Conservation (phyloP, 2,888 invertebrate genomes). For the Acronicta psi region DNA sequence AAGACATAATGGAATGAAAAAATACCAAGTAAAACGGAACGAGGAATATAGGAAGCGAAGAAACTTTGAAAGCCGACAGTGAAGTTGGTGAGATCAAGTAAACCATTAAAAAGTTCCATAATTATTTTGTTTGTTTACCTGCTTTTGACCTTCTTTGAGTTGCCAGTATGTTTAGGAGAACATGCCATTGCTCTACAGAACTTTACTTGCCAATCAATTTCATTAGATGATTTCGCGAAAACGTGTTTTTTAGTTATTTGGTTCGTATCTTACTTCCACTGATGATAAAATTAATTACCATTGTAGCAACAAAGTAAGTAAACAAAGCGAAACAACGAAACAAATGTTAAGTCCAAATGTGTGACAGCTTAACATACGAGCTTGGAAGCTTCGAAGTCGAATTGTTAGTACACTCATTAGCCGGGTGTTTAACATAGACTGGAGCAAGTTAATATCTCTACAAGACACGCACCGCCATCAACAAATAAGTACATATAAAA, state of each 20-base stretch:
- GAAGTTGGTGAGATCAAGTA: constrained; percentile 42
- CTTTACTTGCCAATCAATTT: no score
- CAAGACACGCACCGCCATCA: constrained; percentile 70
- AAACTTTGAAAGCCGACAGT: constrained; percentile 34
- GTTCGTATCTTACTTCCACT: neutral
- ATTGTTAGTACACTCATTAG: constrained; percentile 66
- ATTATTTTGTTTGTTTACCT: constrained; percentile 29
- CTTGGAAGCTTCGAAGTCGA: constrained; percentile 53
- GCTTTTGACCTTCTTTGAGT: neutral
- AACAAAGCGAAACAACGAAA: constrained; percentile 23
- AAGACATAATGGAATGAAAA: constrained; percentile 51
- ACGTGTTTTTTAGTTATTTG: no score
- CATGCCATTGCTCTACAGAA: neutral
- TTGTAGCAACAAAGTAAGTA: constrained; percentile 4
- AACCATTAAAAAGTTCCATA: constrained; percentile 49
- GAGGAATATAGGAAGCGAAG: constrained; percentile 31
- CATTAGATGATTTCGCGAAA: no score
- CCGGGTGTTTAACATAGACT: constrained; percentile 68
- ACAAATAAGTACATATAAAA: constrained; percentile 80
- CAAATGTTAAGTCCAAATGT: constrained; percentile 25
- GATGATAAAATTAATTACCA: neutral
- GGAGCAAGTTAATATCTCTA: constrained; percentile 73
- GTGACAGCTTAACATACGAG: constrained; percentile 52
- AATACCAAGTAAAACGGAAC: constrained; percentile 38
- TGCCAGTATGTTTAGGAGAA: neutral